These are phyloP conservation scores for Magallana gigas DNA, from an alignment of 1,140 invertebrate species.

Conservation along the genomic window DNA sequence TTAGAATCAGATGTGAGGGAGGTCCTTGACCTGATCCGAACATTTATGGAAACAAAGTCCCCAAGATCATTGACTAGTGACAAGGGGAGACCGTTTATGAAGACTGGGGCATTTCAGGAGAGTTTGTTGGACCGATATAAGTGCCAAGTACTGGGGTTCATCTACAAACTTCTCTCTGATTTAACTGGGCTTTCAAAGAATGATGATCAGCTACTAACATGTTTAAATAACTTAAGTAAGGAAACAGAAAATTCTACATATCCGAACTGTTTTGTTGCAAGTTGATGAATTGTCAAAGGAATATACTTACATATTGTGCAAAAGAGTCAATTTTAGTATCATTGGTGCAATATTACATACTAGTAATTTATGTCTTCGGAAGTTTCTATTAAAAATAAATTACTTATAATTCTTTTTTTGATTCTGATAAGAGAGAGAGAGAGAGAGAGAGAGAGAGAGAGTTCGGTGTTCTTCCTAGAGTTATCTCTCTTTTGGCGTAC, in stretches of 20 bases:
- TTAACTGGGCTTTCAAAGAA: not conserved
- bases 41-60: not conserved
- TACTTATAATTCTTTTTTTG: no score
- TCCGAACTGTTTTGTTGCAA: conserved; percentile 21
- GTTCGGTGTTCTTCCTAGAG: not conserved
- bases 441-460: no score
- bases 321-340: no score
- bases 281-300: not conserved
- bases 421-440: no score
- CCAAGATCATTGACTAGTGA: not conserved
- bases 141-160: not conserved
- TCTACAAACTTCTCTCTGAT: not conserved
- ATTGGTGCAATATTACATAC: no score
- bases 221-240: not conserved
- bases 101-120: conserved; percentile 15
- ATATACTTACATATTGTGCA: no score
- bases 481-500: not conserved
- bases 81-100: not conserved
- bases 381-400: no score
- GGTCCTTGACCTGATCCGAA: not conserved
- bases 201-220: not conserved
- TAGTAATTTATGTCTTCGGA: no score
- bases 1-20: not conserved
- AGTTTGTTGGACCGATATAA: not conserved
- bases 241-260: not conserved